phyloP scores from a whole-genome alignment of 1,140 invertebrate genomes.

The Drosophila nikananu region DNA sequence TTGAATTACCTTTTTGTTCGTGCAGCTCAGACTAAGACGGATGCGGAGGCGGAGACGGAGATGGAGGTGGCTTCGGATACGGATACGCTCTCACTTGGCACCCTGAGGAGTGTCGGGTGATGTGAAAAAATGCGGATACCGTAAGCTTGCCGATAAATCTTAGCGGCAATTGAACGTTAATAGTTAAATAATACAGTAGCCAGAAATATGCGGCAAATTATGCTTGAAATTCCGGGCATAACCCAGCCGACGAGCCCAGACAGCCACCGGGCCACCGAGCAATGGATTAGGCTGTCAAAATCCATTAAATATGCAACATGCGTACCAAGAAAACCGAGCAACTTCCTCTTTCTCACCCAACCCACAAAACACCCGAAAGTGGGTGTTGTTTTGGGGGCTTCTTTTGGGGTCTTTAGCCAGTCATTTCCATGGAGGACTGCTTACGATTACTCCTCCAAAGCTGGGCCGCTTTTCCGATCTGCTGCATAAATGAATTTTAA shows the following conservation, averaged over 20 bases:
- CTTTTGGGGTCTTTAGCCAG: slow-evolving; percentile 28
- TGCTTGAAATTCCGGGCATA: slow-evolving; percentile 80
- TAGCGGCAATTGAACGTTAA: slow-evolving; percentile 79
- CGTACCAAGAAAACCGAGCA: slow-evolving; percentile 47
- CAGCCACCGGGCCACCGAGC: slow-evolving; percentile 24
- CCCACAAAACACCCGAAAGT: background rate
- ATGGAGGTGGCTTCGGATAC: slow-evolving; percentile 11
- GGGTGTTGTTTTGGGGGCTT: slow-evolving; percentile 12
- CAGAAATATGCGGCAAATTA: slow-evolving; percentile 78
- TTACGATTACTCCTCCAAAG: slow-evolving; percentile 8
- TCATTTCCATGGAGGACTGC: slow-evolving; percentile 16
- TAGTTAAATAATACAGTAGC: slow-evolving; percentile 81
- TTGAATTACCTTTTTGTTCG: slow-evolving; percentile 81
- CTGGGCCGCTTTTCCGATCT: slow-evolving; percentile 21
- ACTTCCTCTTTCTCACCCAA: background rate
- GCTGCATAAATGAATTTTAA: slow-evolving; percentile 39
- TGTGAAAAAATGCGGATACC: slow-evolving; percentile 58
- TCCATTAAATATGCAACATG: slow-evolving; percentile 78
- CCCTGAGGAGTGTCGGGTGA: slow-evolving; percentile 38
- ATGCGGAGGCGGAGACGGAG: slow-evolving; percentile 1
- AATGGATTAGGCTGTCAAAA: slow-evolving; percentile 64
- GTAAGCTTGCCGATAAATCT: slow-evolving; percentile 67
- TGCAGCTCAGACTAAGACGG: slow-evolving; percentile 62
- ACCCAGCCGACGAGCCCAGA: slow-evolving; percentile 33
- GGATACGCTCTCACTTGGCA: slow-evolving; percentile 41